Evolutionary conservation across 1,140 invertebrate species (phyloP).

Genomic region (Drosophila sp.): DNA sequence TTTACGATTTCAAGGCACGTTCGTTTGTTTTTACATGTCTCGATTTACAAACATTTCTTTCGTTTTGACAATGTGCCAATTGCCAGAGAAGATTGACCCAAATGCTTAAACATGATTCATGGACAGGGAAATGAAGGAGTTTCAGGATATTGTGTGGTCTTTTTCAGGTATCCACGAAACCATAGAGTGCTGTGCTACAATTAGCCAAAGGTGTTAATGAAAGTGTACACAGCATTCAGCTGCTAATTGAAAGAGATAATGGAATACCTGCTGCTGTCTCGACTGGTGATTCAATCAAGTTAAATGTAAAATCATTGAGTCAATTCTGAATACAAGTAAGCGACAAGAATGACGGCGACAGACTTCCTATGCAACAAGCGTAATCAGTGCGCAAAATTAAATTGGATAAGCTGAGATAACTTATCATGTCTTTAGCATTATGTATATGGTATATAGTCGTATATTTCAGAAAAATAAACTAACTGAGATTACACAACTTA

Average conservation of each 20-base stretch:
- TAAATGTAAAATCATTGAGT: conserved; percentile 22
- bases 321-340: conserved; percentile 29
- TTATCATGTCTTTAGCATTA: conserved; percentile 21
- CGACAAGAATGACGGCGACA: too few species aligned
- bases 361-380: conserved; percentile 11
- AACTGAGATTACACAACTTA: conserved; percentile 27
- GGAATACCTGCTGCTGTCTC: neutral
- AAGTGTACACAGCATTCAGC: conserved; percentile 24
- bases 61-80: conserved; percentile 46
- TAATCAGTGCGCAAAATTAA: conserved; percentile 19
- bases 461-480: conserved; percentile 14
- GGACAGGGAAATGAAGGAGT: neutral
- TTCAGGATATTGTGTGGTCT: conserved; percentile 4
- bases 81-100: conserved; percentile 30
- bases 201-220: conserved; percentile 29
- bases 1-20: conserved; percentile 34
- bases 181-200: conserved; percentile 12
- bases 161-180: neutral
- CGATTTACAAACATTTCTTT: conserved; percentile 43
- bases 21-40: conserved; percentile 29
- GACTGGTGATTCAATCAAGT: conserved; percentile 27
- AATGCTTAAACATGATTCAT: conserved; percentile 30
- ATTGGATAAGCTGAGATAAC: conserved; percentile 47
- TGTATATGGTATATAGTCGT: conserved; percentile 3
- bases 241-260: conserved; percentile 33